Conservation (phyloP, 1,140 invertebrate genomes). For the Ostrea denselamellosa region DNA sequence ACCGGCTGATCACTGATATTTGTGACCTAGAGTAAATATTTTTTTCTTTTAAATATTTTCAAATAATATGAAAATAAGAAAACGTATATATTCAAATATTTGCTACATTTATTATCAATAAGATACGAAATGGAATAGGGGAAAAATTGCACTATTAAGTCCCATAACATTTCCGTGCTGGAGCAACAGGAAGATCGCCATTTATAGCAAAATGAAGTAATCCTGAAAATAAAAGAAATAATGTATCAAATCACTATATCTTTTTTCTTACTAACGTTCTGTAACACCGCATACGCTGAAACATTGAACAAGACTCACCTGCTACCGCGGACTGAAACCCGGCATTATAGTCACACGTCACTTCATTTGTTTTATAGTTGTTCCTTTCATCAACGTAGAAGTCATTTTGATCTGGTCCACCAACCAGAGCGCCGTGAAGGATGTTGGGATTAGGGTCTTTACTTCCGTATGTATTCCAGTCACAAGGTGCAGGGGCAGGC, state of each 20-base stretch:
- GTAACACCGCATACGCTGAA: neutral
- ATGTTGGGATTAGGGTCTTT: constrained; percentile 62
- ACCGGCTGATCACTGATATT: no score
- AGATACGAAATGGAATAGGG: neutral
- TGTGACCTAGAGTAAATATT: no score
- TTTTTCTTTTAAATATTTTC: no score
- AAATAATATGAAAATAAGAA: neutral
- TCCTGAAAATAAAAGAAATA: constrained; percentile 41
- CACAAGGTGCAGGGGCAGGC: neutral
- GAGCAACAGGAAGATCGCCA: constrained; percentile 44
- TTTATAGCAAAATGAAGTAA: constrained; percentile 48
- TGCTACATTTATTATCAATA: neutral
- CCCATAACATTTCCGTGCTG: neutral
- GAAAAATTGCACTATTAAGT: neutral
- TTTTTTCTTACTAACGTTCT: neutral
- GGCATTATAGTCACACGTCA: constrained; percentile 75
- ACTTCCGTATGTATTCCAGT: neutral
- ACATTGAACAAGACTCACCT: constrained; percentile 40
- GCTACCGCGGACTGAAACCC: constrained; percentile 70
- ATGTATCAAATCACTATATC: neutral
- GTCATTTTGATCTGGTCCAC: constrained; percentile 71
- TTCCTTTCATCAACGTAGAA: constrained; percentile 66
- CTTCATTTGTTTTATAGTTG: constrained; percentile 72
- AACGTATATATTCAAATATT: neutral
- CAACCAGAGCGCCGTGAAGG: constrained; percentile 70